Evolutionary conservation across 37 sponge, comb jelly and placozoan genomes (phyloP), one percentile per base, ranked within the genome.

Genomic region (Ianthella basta): DNA sequence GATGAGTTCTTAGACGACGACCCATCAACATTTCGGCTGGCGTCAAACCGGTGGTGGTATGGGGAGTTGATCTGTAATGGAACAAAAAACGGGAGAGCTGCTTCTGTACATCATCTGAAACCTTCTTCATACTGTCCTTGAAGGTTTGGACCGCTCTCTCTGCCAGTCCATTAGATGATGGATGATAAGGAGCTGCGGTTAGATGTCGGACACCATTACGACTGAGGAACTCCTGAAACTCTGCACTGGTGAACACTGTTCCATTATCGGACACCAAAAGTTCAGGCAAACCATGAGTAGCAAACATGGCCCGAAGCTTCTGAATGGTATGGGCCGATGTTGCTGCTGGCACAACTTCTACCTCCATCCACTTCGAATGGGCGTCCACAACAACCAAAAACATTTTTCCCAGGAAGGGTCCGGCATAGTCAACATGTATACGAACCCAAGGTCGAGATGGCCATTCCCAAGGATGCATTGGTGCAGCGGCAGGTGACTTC

Each of bases 1-100:
- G 77, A n/a, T 57, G 61, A 77, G 86, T 56, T 13, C 79, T 21
- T 0, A 77, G 37, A 44, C 57, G 41, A 53, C 86, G 77, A 3
- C 86, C 86, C 86, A 85, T 73, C 78, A 85, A 30, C 60, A 85
- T 10, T 16, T 85, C 79, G 0, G 86, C 75, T 55, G 86, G 79
- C 3, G 34, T 30, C 1, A 33, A 19, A 27, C 82, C 82, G 3
- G 86, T 85, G 20, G 86, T 85, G 19, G 75, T 77, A 56, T 73
- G 77, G 1, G 86, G 61, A 24, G 86, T 85, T 27, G 13, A 75
- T 35, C 86, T 5, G 61, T 77, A 73, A 21, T 41, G 74, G 55
- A 85, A 73, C 1, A 85, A 59, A 54, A 85, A 85, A 24, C 81
- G 36, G 15, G 87, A 14, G 21, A 85, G 55, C 38, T 65, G 0